phyloP scores from a whole-genome alignment of 2,888 invertebrate species.

The Iphiclides podalirius region DNA sequence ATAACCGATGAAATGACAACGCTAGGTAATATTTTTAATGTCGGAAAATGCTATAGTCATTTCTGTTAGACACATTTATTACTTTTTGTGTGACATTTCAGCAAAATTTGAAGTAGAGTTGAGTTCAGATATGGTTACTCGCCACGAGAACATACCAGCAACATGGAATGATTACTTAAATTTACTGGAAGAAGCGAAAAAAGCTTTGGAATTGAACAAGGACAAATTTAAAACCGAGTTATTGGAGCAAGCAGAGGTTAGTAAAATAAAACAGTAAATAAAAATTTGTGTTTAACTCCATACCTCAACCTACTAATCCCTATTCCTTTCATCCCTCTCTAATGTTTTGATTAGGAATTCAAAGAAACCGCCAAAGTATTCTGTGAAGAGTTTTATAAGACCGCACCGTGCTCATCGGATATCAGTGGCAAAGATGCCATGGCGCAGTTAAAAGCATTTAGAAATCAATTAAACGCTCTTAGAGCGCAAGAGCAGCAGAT shows the following conservation, averaged over 20 bases:
- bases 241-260: conserved; percentile 84
- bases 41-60: neutral
- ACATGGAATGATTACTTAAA: conserved; percentile 87
- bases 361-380: conserved; percentile 84
- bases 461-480: conserved; percentile 76
- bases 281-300: neutral
- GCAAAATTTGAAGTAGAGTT: conserved; percentile 87
- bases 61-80: no score
- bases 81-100: no score
- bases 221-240: conserved; percentile 86
- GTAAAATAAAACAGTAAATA: neutral
- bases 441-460: conserved; percentile 74
- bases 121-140: conserved; percentile 78
- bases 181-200: conserved; percentile 85
- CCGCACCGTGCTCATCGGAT: conserved; percentile 83
- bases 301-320: conserved; percentile 10
- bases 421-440: conserved; percentile 80
- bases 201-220: conserved; percentile 85
- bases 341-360: conserved; percentile 66
- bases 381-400: conserved; percentile 83
- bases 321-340: conserved; percentile 3
- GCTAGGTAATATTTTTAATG: conserved; percentile 71
- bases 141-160: conserved; percentile 79
- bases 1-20: conserved; percentile 87
- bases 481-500: conserved; percentile 84